These are phyloP conservation scores for Chaenogobius annularis DNA, from an alignment of 2,113 vertebrate genomes.

Conservation along the genomic window DNA sequence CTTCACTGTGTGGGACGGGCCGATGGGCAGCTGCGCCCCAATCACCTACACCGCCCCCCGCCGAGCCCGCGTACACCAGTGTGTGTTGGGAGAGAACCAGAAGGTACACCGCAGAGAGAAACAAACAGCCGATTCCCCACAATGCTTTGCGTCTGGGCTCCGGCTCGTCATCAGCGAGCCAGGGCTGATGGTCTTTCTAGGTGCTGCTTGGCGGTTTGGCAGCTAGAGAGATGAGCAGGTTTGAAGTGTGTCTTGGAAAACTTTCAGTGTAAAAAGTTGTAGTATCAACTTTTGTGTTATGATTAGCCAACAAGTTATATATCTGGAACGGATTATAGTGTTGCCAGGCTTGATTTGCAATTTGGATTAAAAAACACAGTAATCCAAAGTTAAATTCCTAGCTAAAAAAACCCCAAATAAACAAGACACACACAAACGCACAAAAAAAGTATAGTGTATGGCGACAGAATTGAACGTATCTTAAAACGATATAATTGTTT, in stretches of 20 bases:
- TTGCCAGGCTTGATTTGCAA: neutral
- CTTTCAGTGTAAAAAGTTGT: neutral
- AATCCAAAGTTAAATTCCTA: neutral
- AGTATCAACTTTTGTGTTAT: neutral
- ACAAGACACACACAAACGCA: too few relatives aligned
- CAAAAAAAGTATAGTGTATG: too few relatives aligned
- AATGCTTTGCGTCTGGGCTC: slow-evolving; percentile 40
- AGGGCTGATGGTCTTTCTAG: neutral
- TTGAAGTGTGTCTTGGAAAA: neutral
- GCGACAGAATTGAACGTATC: too few relatives aligned
- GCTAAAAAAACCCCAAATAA: too few relatives aligned
- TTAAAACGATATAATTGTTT: neutral
- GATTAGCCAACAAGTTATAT: neutral
- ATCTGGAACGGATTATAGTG: neutral
- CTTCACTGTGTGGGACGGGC: slow-evolving; percentile 48
- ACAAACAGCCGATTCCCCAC: slow-evolving; percentile 33
- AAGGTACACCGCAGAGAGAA: slow-evolving; percentile 17
- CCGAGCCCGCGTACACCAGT: slow-evolving; percentile 12
- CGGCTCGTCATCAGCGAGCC: slow-evolving; percentile 17
- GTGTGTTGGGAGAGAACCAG: slow-evolving; percentile 15
- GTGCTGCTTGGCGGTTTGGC: neutral
- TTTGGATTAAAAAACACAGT: neutral
- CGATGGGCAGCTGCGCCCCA: slow-evolving; percentile 56
- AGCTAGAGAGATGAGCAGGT: neutral
- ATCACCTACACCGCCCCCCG: slow-evolving; percentile 36